Evolutionary conservation across 1,140 invertebrate genomes (phyloP), one percentile per base, ranked within the genome.

Genomic region (Anthonomus grandis): DNA sequence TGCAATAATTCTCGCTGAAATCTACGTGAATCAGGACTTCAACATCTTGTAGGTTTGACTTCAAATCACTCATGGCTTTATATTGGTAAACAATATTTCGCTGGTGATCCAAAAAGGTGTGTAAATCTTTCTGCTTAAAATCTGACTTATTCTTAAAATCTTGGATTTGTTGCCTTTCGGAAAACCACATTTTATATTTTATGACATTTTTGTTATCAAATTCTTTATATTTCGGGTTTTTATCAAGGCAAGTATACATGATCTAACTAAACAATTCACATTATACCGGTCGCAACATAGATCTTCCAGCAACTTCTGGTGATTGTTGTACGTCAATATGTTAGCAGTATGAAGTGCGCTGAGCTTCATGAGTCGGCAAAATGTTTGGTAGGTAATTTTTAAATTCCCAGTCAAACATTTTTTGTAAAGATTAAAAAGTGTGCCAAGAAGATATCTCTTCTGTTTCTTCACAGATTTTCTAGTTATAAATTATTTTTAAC

Each of bases 1-100:
- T 57, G n/a, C 38, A 60, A 59, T 67, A 70, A 63, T 71, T 73
- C 62, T 71, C 69, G 12, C 23, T 55, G 50, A 66, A 66, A 46
- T 66, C 60, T 44, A 65, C 53, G 24, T 63, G 58, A 23, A 55
- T 62, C 10, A 70, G 8, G 22, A 37, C 59, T 21, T 69, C 65
- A n/a, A 64, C 27, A 17, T 63, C 55, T 13, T 21, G 50, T 18
- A 69, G 45, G 15, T 55, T 61, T 66, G 23, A 6, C 62, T 67
- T 70, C 2, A 59, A 54, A 27, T 58, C 19, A 25, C 66, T 62
- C 1, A 69, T 52, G 38, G 51, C 45, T 10, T 63, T 56, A 25
- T 66, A 64, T 51, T 70, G 63, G 36, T 53, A 38, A 24, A 24
- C 19, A 44, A 42, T 42, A 24, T 53, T 53, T 53, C 37, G 8